A percentile compares a stretch with the other conserved stretches of the same genome.
Evolutionary conservation across 2,113 vertebrate species (phyloP).

Genomic region (Cisticola juncidis): DNA sequence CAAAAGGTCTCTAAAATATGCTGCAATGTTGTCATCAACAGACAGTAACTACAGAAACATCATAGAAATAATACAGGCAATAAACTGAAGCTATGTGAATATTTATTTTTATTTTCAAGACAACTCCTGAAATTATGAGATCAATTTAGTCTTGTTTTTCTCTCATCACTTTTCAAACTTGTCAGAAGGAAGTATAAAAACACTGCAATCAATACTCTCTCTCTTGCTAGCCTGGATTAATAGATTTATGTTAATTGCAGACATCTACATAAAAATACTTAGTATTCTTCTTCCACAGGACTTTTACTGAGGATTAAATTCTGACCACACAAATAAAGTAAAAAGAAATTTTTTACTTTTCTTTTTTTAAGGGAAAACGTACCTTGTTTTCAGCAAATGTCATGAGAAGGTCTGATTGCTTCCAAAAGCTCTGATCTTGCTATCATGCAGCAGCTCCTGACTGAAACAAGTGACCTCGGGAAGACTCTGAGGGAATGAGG

Average conservation of each 20-base stretch:
- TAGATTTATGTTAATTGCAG: neutral
- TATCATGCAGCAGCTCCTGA: neutral
- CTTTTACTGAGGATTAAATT: neutral
- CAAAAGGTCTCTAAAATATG: neutral
- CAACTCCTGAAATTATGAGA: conserved; percentile 5
- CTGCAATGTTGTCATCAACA: neutral
- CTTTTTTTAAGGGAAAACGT: neutral
- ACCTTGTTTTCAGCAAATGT: neutral
- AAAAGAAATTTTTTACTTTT: neutral
- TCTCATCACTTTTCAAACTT: neutral
- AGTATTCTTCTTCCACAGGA: neutral
- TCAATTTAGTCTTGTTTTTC: neutral
- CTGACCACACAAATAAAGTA: neutral
- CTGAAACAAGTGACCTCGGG: neutral
- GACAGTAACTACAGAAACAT: neutral
- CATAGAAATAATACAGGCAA: neutral
- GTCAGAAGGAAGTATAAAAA: neutral
- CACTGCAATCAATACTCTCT: neutral
- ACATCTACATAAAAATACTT: neutral
- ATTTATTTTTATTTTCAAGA: conserved; percentile 20
- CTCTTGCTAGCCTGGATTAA: neutral
- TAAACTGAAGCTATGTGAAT: neutral
- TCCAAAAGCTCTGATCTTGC: neutral
- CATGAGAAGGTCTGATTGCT: neutral
- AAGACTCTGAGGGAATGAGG: neutral